Conservation (phyloP, 2,797 vertebrate genomes). For the Micropoecilia bifurca region DNA sequence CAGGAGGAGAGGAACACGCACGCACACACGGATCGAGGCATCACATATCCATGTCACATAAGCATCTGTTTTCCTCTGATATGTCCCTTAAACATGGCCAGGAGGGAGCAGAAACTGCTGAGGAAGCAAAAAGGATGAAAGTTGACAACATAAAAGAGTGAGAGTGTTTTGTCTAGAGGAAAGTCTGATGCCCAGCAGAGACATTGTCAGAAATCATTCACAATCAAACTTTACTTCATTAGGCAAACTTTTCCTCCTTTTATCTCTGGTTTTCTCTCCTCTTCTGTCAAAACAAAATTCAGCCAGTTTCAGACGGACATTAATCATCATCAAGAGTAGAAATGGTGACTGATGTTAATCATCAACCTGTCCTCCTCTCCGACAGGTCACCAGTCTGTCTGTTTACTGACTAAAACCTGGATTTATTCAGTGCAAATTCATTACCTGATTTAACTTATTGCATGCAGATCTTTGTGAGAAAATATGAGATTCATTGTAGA, state of each 20-base stretch:
- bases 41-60: constrained; percentile 10
- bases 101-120: constrained; percentile 42
- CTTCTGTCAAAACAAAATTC: constrained; percentile 43
- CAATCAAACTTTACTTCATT: constrained; percentile 56
- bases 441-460: not conserved
- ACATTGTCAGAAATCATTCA: constrained; percentile 48
- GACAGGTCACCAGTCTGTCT: not conserved
- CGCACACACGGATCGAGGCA: not conserved
- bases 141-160: constrained; percentile 58
- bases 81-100: constrained; percentile 41
- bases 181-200: constrained; percentile 46
- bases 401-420: not conserved
- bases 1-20: constrained; percentile 8
- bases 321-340: constrained; percentile 13
- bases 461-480: not conserved
- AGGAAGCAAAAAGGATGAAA: constrained; percentile 53
- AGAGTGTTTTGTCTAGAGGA: constrained; percentile 63
- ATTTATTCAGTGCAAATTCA: not conserved
- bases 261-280: constrained; percentile 33
- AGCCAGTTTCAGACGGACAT: constrained; percentile 11
- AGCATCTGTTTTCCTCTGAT: constrained; percentile 32
- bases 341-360: not conserved
- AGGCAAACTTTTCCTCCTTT: constrained; percentile 30
- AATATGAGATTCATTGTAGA: not conserved
- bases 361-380: not conserved